phyloP scores from a whole-genome alignment of 2,797 vertebrate genomes.

The Coranthus polyacanthus region DNA sequence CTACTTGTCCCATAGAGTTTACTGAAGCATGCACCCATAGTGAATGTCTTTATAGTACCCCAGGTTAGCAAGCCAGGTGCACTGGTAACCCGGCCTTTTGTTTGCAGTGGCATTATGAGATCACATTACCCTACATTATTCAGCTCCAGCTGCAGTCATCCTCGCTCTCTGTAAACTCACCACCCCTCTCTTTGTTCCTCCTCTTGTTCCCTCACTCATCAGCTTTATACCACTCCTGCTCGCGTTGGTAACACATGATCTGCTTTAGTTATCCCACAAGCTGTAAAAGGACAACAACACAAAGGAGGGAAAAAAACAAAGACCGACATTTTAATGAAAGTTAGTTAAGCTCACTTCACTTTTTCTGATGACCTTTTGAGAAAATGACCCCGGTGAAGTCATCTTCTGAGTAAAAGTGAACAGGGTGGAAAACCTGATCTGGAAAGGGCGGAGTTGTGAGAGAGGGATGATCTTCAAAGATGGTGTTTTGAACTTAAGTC shows the following conservation, averaged over 20 bases:
- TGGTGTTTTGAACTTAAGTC: too few species aligned
- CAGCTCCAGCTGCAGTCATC: constrained; percentile 78
- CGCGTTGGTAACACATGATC: constrained; percentile 14
- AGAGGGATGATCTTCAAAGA: too few species aligned
- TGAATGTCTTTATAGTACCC: constrained; percentile 6
- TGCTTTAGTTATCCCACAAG: background rate
- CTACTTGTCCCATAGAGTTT: background rate
- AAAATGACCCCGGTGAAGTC: too few species aligned
- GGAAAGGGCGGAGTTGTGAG: too few species aligned
- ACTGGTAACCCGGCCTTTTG: constrained; percentile 75
- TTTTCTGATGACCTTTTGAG: too few species aligned
- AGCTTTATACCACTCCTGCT: constrained; percentile 21
- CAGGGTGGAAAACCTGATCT: too few species aligned
- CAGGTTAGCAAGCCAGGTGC: constrained; percentile 67
- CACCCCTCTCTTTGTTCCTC: constrained; percentile 32
- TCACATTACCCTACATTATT: constrained; percentile 88
- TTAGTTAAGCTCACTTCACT: too few species aligned
- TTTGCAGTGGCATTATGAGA: constrained; percentile 77
- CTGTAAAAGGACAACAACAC: background rate
- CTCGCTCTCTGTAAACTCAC: constrained; percentile 42
- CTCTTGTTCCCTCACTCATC: constrained; percentile 46
- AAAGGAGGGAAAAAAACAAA: background rate
- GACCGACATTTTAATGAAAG: too few species aligned
- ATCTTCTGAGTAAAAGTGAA: too few species aligned
- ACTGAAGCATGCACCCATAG: constrained; percentile 1